Percentiles rank a stretch among this genome's conserved stretches.
phyloP scores from a whole-genome alignment of 2,888 invertebrate genomes.

The Acanthopleura granulata region DNA sequence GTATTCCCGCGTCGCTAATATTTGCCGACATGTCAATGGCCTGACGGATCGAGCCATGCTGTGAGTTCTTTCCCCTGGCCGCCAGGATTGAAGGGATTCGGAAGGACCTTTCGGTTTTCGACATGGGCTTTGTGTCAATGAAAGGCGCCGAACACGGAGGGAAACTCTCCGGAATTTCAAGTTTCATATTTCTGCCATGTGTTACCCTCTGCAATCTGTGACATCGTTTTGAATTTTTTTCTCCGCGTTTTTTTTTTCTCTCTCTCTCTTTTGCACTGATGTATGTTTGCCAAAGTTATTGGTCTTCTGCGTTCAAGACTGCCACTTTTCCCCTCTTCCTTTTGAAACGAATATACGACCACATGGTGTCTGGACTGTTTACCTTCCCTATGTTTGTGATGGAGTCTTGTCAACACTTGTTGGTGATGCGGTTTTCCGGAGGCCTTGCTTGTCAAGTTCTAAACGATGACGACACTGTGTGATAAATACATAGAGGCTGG shows the following conservation, averaged over 20 bases:
- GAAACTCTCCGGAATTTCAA: not conserved
- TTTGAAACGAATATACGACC: not conserved
- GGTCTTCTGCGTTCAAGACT: not conserved
- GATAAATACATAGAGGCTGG: constrained; percentile 1
- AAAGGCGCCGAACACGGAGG: no score
- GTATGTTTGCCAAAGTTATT: constrained; percentile 9
- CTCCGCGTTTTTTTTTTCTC: not conserved
- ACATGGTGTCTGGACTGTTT: not conserved
- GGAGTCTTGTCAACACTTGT: constrained; percentile 10
- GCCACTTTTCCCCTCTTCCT: not conserved
- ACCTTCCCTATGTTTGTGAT: not conserved
- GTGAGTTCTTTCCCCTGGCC: no score
- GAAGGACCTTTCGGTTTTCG: no score
- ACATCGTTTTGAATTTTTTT: not conserved
- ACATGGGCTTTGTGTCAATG: no score
- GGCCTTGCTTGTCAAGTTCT: not conserved
- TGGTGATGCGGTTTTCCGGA: constrained; percentile 7
- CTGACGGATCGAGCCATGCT: no score
- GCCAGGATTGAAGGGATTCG: no score
- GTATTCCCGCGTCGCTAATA: no score
- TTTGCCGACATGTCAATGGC: no score
- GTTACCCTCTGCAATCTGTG: constrained; percentile 14
- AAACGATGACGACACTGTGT: not conserved
- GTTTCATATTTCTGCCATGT: not conserved
- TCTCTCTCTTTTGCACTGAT: not conserved